Base-by-base conservation (phyloP, 2,888 invertebrate genomes). In the Yponomeuta sedellus region DNA sequence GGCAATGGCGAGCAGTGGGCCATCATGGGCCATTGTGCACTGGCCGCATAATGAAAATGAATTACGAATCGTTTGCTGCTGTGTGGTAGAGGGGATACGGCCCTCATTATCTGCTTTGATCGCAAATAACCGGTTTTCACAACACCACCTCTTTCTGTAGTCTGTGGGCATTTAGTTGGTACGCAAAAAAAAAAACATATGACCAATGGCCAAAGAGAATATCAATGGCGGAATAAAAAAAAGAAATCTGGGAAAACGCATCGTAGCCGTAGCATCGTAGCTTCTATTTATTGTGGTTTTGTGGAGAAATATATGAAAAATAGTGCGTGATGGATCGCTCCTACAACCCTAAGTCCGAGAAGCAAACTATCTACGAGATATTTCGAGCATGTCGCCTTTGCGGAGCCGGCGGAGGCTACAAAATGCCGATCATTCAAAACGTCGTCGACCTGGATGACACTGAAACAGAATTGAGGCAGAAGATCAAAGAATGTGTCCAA, bases 371-470 rank as follows among this genome's bases (percentile, higher is more conserved):
- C 68, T 90, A 88, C 67, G 86, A 90, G 68, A 87, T 92, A 68
- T 91, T 85, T 69, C 75, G 88, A 73, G 83, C 88, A 75, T 92
- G 92, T 77, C 86, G 92, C 0, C 77, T 92, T 1, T 92, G 92
- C 70, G 91, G 91, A 1, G 86, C 85, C 0, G 88, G 90, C 44
- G 88, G 88, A 39, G 91, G 91, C 69, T 91, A 91, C 77, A 90
- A 89, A 80, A 91, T 92, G 91, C 92, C 92, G 0, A 91, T 92
- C 66, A 82, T 91, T 12, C 91, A 91, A 68, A 86, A 78, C 67
- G 78, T 89, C 61, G 72, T 88, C 0, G 78, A 81, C 25, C 64
- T 83, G 2, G 83, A 82, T 10, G 77, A 74, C 5, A 71, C 74
- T 19, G 86, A 84, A 66, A 72, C 87, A 1, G 83, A 86, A 73